These are phyloP conservation scores for Aethina tumida DNA, from an alignment of 1,140 invertebrate genomes.

Conservation along the genomic window DNA sequence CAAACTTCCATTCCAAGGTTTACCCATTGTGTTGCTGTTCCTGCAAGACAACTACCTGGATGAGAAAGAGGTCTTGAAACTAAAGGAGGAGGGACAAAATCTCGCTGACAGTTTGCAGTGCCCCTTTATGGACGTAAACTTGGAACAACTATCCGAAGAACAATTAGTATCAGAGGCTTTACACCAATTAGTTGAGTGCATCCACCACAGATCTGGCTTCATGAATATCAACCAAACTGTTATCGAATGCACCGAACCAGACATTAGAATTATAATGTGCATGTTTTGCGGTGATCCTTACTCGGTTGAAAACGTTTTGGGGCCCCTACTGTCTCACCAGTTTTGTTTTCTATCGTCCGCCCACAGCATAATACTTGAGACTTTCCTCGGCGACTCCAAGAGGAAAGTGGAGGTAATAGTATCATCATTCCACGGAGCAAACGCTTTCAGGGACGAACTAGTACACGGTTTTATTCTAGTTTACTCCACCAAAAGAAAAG, in stretches of 20 bases:
- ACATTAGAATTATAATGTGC: conserved; percentile 87
- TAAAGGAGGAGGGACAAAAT: conserved; percentile 83
- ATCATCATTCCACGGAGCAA: conserved; percentile 91
- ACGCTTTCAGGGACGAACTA: conserved; percentile 82
- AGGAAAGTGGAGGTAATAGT: conserved; percentile 86
- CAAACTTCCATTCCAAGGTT: conserved; percentile 67
- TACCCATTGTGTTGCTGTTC: conserved; percentile 85
- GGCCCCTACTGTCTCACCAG: conserved; percentile 78
- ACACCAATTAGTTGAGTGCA: conserved; percentile 62
- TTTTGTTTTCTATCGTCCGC: conserved; percentile 79
- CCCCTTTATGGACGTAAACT: conserved; percentile 73
- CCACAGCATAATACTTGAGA: conserved; percentile 81
- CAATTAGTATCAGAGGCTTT: conserved; percentile 62
- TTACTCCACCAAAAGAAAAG: conserved; percentile 91
- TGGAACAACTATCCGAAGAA: conserved; percentile 52
- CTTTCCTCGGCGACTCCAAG: conserved; percentile 82
- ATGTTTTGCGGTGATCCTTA: conserved; percentile 96
- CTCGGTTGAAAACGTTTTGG: conserved; percentile 79
- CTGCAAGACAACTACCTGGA: conserved; percentile 74
- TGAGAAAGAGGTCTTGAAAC: conserved; percentile 69
- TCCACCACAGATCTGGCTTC: conserved; percentile 60
- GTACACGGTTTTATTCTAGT: conserved; percentile 95
- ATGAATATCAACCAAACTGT: conserved; percentile 63
- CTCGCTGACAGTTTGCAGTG: conserved; percentile 81
- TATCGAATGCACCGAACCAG: conserved; percentile 71